Evolutionary conservation across 1,140 invertebrate species (phyloP).

Genomic region (Bursaphelenchus mucronatus): DNA sequence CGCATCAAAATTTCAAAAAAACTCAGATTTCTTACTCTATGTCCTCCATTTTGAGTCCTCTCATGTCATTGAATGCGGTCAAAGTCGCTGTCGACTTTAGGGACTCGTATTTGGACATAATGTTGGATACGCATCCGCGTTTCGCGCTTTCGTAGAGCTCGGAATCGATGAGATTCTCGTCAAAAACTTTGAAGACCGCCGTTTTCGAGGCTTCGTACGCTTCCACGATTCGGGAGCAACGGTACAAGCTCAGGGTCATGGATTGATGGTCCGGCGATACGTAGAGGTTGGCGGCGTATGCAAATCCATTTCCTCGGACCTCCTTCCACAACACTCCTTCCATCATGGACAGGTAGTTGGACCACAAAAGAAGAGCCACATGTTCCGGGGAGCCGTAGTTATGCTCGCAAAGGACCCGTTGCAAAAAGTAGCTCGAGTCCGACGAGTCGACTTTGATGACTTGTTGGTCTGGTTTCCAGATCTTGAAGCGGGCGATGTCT

Average conservation of each 20-base stretch:
- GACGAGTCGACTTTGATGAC: constrained; percentile 76
- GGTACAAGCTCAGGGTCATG: constrained; percentile 70
- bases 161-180: constrained; percentile 68
- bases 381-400: constrained; percentile 69
- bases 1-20: too few species aligned
- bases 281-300: constrained; percentile 73
- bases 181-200: constrained; percentile 72
- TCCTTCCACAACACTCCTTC: constrained; percentile 83
- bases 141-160: constrained; percentile 75
- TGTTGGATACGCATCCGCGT: constrained; percentile 76
- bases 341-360: constrained; percentile 78
- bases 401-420: constrained; percentile 62
- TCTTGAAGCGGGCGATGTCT: not conserved
- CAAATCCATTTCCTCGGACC: constrained; percentile 75
- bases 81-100: constrained; percentile 70
- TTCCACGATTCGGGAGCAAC: constrained; percentile 71
- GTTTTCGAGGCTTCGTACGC: constrained; percentile 73
- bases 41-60: not conserved
- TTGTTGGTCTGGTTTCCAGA: constrained; percentile 11
- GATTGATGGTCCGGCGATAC: constrained; percentile 69
- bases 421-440: constrained; percentile 73
- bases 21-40: not conserved
- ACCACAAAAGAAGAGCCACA: constrained; percentile 72
- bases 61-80: constrained; percentile 66
- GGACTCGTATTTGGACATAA: constrained; percentile 74